These are phyloP conservation scores for Anthonomus grandis DNA, from an alignment of 1,140 invertebrate species.

Conservation along the genomic window DNA sequence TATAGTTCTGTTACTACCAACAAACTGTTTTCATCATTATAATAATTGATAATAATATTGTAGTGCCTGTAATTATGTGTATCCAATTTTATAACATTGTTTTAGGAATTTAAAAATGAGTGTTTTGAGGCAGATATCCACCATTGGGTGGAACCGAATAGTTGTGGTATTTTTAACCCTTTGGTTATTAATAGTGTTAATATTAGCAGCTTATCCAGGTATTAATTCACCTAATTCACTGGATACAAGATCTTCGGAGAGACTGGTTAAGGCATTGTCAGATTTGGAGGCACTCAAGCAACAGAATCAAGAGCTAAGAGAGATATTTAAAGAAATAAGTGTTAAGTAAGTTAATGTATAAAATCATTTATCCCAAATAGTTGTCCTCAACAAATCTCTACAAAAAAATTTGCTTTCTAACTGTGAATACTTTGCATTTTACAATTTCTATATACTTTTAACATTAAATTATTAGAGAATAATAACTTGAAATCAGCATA, in stretches of 20 bases:
- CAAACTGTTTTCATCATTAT: too few species aligned
- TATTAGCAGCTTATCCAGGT: constrained; percentile 43
- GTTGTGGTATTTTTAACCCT: constrained; percentile 42
- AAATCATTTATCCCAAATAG: background rate
- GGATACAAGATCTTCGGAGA: constrained; percentile 40
- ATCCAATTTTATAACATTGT: too few species aligned
- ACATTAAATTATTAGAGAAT: too few species aligned
- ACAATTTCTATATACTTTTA: too few species aligned
- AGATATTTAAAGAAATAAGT: constrained; percentile 46
- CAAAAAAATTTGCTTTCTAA: too few species aligned
- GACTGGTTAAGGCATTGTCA: constrained; percentile 38
- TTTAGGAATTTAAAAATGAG: constrained; percentile 17
- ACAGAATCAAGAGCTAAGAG: constrained; percentile 45
- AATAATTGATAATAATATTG: too few species aligned
- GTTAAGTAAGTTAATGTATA: constrained; percentile 35
- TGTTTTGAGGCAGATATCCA: constrained; percentile 12
- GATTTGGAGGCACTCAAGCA: constrained; percentile 44
- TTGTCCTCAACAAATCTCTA: background rate
- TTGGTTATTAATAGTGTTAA: constrained; percentile 44
- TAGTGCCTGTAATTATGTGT: too few species aligned
- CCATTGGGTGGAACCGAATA: constrained; percentile 45
- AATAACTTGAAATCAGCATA: too few species aligned
- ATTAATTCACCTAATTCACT: constrained; percentile 37
- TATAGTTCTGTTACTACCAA: too few species aligned
- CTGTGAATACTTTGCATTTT: too few species aligned